A percentile compares a stretch with the other conserved stretches of the same genome.
Conservation (phyloP, 92 coral and sea anemone species). For the Montipora capitata region DNA sequence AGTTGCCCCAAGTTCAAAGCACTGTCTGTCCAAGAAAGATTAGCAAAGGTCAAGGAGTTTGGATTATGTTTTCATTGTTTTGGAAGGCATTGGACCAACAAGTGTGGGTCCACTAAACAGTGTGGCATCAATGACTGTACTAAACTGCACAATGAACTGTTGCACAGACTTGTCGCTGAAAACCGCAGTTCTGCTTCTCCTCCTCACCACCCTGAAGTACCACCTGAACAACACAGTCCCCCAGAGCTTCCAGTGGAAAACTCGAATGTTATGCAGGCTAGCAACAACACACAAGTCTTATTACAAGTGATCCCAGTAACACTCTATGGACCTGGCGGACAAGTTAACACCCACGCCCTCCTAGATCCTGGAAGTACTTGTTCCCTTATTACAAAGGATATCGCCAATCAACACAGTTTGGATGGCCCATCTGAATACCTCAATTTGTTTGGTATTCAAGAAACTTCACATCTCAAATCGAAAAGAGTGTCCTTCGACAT, state of each 20-base stretch:
- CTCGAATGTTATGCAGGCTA: constrained; percentile 14
- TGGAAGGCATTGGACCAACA: no score
- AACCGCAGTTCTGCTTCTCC: no score
- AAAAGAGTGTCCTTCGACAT: constrained; percentile 26
- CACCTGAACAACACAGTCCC: neutral
- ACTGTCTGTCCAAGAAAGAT: no score
- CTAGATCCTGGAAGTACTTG: constrained; percentile 69
- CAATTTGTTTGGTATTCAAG: constrained; percentile 42
- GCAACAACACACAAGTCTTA: constrained; percentile 10
- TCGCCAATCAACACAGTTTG: constrained; percentile 36
- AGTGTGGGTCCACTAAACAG: no score
- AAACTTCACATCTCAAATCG: constrained; percentile 21
- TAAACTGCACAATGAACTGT: no score
- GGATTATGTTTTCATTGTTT: no score
- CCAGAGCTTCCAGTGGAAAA: constrained; percentile 14
- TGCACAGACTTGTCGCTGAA: no score
- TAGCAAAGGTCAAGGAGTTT: no score
- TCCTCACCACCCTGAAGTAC: neutral
- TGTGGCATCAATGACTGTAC: no score
- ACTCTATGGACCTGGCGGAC: constrained; percentile 56
- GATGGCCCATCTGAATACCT: constrained; percentile 36
- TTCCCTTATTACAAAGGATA: constrained; percentile 8
- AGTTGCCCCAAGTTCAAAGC: no score
- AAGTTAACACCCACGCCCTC: constrained; percentile 29
- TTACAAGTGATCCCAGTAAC: constrained; percentile 64